Evolutionary conservation across 2,888 invertebrate genomes (phyloP).

Genomic region (Cylloceria caligata): DNA sequence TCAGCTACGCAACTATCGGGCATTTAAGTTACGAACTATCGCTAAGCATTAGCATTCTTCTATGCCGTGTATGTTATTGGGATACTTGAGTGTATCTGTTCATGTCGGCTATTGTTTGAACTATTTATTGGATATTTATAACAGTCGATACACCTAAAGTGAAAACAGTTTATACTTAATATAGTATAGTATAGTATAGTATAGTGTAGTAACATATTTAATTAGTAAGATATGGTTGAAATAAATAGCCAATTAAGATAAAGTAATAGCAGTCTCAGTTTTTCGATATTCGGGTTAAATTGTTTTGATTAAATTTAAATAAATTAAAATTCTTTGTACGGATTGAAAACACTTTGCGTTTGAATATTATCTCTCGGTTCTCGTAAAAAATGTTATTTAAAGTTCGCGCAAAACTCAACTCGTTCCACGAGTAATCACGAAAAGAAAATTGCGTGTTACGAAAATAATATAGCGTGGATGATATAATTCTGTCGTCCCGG

Average conservation of each 20-base stretch:
- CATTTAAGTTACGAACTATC: not conserved
- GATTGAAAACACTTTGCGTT: not conserved
- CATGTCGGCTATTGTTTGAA: no score
- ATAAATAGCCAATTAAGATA: no score
- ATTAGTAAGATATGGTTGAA: no score
- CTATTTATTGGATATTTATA: no score
- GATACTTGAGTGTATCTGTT: no score
- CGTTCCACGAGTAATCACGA: not conserved
- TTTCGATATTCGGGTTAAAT: not conserved
- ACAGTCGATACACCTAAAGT: no score
- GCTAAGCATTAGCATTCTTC: no score
- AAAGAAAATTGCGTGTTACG: slow-evolving; percentile 14
- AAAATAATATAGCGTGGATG: slow-evolving; percentile 26
- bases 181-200: no score
- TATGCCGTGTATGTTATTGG: no score
- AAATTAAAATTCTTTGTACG: not conserved
- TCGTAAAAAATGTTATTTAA: not conserved
- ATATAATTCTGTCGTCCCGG: slow-evolving; percentile 32
- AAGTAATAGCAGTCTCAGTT: not conserved
- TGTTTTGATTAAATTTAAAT: not conserved
- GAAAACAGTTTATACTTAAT: no score
- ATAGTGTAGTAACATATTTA: no score
- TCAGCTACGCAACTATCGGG: not conserved
- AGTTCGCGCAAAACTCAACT: not conserved
- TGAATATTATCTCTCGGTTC: not conserved